Conservation (phyloP, 2,113 vertebrate species). For the Macquaria ambigua region DNA sequence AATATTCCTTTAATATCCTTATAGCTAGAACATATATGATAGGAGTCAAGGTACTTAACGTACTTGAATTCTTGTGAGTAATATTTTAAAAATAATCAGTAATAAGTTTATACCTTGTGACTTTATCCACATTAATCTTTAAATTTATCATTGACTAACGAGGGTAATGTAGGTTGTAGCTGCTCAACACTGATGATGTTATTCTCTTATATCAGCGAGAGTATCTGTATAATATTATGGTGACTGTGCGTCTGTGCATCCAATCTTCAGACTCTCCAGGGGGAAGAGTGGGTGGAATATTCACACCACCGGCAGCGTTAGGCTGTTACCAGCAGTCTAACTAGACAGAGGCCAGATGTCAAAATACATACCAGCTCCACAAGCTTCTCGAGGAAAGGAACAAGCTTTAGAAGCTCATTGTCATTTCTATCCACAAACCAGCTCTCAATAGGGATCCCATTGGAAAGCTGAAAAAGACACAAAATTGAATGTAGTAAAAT, state of each 20-base stretch:
- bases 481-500: no score
- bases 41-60: neutral
- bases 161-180: neutral
- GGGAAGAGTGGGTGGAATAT: neutral
- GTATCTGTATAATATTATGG: neutral
- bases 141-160: no score
- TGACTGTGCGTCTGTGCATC: neutral
- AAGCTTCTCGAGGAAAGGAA: slow-evolving; percentile 98
- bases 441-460: slow-evolving; percentile 99
- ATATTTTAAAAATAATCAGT: no score
- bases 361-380: slow-evolving; percentile 92
- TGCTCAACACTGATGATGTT: neutral
- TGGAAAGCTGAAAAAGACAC: slow-evolving; percentile 89
- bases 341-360: neutral
- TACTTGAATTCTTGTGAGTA: no score
- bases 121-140: no score
- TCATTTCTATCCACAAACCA: slow-evolving; percentile 99
- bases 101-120: no score
- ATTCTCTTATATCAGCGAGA: neutral
- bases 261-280: neutral
- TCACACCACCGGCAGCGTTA: neutral
- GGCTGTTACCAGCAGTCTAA: neutral
- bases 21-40: neutral
- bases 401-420: slow-evolving; percentile 97
- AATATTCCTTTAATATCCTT: neutral